Percentiles rank a stretch among this genome's conserved stretches.
phyloP scores from a whole-genome alignment of 1,140 invertebrate species.

The Teleogryllus occipitalis region DNA sequence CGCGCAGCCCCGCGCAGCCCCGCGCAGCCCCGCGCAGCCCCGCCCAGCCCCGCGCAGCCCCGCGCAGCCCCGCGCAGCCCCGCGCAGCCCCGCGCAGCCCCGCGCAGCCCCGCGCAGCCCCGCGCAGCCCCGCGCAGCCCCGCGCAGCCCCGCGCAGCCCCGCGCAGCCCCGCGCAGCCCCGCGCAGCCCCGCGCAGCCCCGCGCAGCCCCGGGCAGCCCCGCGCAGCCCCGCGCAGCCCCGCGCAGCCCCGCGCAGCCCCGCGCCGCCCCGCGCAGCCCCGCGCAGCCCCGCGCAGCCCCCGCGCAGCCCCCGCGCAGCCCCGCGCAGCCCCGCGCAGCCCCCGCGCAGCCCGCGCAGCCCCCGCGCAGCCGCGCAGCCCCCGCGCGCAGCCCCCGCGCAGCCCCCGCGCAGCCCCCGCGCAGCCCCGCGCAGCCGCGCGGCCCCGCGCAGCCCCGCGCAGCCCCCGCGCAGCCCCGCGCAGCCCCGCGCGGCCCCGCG shows the following conservation, averaged over 20 bases:
- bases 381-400: no score
- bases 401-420: no score
- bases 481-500: no score
- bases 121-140: no score
- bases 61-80: no score
- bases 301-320: slow-evolving; percentile 7
- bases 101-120: not conserved
- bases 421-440: no score
- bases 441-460: not conserved
- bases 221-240: no score
- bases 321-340: slow-evolving; percentile 1
- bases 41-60: no score
- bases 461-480: slow-evolving; percentile 9
- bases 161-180: not conserved
- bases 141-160: slow-evolving; percentile 11
- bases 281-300: not conserved
- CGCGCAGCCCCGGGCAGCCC: not conserved
- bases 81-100: not conserved
- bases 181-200: not conserved
- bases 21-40: no score
- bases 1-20: not conserved
- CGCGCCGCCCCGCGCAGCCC: no score
- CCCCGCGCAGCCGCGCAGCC: no score
- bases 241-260: no score
- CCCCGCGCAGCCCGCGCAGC: slow-evolving; percentile 8